These are phyloP conservation scores for Chrysopa pallens DNA, from an alignment of 1,140 invertebrate genomes.

Conservation along the genomic window DNA sequence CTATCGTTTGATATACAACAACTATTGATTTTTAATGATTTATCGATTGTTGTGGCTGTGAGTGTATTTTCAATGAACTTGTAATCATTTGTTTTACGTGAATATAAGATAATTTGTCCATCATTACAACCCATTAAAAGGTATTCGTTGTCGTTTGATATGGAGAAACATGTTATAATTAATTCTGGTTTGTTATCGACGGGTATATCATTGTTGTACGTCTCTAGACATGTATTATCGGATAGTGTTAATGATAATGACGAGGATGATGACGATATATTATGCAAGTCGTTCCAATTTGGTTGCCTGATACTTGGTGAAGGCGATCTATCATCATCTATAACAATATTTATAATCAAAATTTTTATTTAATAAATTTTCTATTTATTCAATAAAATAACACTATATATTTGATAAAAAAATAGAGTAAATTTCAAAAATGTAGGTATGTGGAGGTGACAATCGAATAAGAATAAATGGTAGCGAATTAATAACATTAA, in stretches of 20 bases:
- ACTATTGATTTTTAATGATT: not conserved
- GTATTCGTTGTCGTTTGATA: conserved; percentile 1
- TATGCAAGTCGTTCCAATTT: conserved; percentile 1
- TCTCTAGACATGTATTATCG: too few species aligned
- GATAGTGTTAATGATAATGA: too few species aligned
- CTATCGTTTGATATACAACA: conserved; percentile 1
- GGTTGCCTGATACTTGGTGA: conserved; percentile 2
- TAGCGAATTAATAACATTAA: too few species aligned
- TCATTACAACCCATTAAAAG: not conserved
- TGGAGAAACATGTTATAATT: conserved; percentile 1
- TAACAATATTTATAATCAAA: too few species aligned
- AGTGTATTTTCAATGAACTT: not conserved
- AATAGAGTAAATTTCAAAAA: too few species aligned
- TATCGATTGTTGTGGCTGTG: not conserved
- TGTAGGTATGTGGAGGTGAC: too few species aligned
- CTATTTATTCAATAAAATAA: too few species aligned
- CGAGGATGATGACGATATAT: not conserved
- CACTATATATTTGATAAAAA: too few species aligned
- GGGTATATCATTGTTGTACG: not conserved
- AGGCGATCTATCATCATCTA: not conserved
- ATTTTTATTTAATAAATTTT: too few species aligned
- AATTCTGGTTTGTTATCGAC: conserved; percentile 1
- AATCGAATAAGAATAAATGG: too few species aligned
- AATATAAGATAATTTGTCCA: not conserved
- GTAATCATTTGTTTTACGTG: not conserved